A percentile compares a stretch with the other conserved stretches of the same genome.
Evolutionary conservation across 2,888 invertebrate species (phyloP).

Genomic region (Eledona agricola): DNA sequence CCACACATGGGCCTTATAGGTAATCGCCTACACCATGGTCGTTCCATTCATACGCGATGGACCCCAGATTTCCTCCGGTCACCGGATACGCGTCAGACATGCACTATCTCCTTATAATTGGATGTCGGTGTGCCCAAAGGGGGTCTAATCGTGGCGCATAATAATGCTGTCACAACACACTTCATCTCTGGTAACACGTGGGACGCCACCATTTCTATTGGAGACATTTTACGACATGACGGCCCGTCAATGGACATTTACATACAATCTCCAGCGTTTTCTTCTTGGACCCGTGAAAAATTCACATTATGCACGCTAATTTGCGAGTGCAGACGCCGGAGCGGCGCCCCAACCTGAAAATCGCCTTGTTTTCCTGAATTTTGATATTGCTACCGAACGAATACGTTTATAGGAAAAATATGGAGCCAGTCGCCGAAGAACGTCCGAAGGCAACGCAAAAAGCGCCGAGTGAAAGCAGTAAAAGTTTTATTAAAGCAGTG

Average conservation of each 20-base stretch:
- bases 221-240: slow-evolving; percentile 27
- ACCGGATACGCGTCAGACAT: slow-evolving; percentile 37
- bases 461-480: too few species aligned
- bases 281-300: too few species aligned
- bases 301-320: too few species aligned
- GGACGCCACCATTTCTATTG: slow-evolving; percentile 24
- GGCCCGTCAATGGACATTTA: slow-evolving; percentile 31
- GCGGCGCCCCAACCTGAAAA: too few species aligned
- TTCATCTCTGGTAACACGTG: slow-evolving; percentile 15
- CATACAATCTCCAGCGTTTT: slow-evolving; percentile 37
- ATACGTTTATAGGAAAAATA: too few species aligned
- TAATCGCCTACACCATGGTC: slow-evolving; percentile 35
- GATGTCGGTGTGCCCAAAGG: slow-evolving; percentile 25
- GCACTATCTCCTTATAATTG: slow-evolving; percentile 33
- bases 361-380: too few species aligned
- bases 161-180: slow-evolving; percentile 19
- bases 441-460: too few species aligned
- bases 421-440: too few species aligned
- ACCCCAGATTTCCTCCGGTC: slow-evolving; percentile 37
- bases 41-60: slow-evolving; percentile 34
- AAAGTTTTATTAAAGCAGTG: too few species aligned
- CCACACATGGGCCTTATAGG: slow-evolving; percentile 39
- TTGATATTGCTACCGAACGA: too few species aligned
- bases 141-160: slow-evolving; percentile 30
- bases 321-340: too few species aligned